phyloP scores from a whole-genome alignment of 2,888 invertebrate genomes.

The Pherbina coryleti region DNA sequence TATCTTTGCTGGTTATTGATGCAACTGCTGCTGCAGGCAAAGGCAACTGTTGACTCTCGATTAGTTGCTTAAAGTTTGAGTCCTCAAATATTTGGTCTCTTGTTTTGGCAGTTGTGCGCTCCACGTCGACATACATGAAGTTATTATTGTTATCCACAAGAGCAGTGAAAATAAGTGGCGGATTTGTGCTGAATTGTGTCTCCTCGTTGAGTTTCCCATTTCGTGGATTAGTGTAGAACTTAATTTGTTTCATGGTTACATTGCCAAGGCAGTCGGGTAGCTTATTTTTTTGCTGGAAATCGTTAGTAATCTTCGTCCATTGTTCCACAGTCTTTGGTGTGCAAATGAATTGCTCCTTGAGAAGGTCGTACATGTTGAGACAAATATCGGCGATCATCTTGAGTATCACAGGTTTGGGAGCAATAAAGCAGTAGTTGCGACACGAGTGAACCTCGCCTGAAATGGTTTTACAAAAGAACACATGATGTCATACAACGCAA shows the following conservation, averaged over 20 bases:
- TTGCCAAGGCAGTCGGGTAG: slow-evolving; percentile 65
- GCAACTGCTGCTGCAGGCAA: slow-evolving; percentile 31
- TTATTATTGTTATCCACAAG: slow-evolving; percentile 64
- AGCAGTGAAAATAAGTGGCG: slow-evolving; percentile 63
- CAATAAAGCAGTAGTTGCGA: slow-evolving; percentile 68
- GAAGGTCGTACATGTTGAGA: slow-evolving; percentile 66
- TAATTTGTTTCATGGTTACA: slow-evolving; percentile 64
- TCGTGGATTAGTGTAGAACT: slow-evolving; percentile 58
- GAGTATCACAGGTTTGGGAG: slow-evolving; percentile 68
- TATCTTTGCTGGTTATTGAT: background rate
- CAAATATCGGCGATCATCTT: slow-evolving; percentile 68
- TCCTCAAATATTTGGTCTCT: slow-evolving; percentile 62
- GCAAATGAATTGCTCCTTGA: slow-evolving; percentile 65
- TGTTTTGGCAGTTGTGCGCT: slow-evolving; percentile 56
- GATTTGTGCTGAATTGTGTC: slow-evolving; percentile 52
- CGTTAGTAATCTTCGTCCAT: slow-evolving; percentile 62
- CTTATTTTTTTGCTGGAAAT: slow-evolving; percentile 59
- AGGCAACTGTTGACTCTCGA: slow-evolving; percentile 55
- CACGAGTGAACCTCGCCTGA: slow-evolving; percentile 67
- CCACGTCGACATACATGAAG: slow-evolving; percentile 64
- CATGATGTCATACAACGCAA: background rate
- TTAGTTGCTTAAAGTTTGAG: slow-evolving; percentile 60
- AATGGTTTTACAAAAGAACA: background rate
- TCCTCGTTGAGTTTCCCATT: slow-evolving; percentile 50
- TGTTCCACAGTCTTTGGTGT: slow-evolving; percentile 68